phyloP scores from a whole-genome alignment of 2,113 vertebrate species.

The Grammomys surdaster region DNA sequence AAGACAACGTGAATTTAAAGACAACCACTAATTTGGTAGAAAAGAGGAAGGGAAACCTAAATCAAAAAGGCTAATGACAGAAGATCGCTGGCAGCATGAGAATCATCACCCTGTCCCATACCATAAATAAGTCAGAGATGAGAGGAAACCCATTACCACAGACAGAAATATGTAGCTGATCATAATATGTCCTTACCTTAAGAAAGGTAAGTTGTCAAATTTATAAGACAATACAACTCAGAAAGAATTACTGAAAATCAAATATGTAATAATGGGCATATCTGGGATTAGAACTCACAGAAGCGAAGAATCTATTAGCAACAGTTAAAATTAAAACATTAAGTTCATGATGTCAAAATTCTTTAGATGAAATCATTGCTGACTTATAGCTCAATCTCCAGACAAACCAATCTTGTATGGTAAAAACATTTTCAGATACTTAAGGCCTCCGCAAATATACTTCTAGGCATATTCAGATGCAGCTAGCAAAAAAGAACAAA shows the following conservation, averaged over 20 bases:
- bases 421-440: conserved; percentile 47
- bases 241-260: conserved; percentile 29
- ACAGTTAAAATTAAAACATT: conserved; percentile 14
- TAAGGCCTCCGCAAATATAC: conserved; percentile 25
- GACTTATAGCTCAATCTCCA: background rate
- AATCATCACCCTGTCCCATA: background rate
- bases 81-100: background rate
- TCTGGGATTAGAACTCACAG: background rate
- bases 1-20: conserved; percentile 22
- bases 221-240: conserved; percentile 33
- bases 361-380: background rate
- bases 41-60: background rate
- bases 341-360: conserved; percentile 29
- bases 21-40: conserved; percentile 18
- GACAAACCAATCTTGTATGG: background rate
- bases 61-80: background rate
- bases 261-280: background rate
- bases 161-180: background rate
- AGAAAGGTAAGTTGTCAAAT: background rate
- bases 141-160: background rate
- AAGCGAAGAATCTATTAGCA: background rate
- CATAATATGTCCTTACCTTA: background rate
- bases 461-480: background rate
- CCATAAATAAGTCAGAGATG: background rate
- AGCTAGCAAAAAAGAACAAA: background rate